Evolutionary conservation across 2,888 invertebrate species (phyloP).

Genomic region (Eudasyphora cyanicolor): DNA sequence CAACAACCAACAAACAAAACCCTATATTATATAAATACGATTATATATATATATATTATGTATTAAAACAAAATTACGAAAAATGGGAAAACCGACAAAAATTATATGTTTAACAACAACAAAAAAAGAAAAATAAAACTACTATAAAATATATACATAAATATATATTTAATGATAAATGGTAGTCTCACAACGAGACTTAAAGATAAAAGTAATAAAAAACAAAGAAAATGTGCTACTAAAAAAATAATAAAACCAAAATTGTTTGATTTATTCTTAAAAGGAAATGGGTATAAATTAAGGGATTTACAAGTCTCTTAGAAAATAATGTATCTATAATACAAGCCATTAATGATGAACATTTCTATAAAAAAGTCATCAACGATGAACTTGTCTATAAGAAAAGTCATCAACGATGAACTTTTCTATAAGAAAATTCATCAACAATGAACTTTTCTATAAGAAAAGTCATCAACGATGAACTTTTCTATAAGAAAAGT

Average conservation of each 20-base stretch:
- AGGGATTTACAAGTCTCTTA: no score
- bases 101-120: conserved; percentile 56
- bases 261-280: conserved; percentile 46
- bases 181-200: conserved; percentile 41
- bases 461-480: no score
- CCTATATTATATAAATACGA: conserved; percentile 45
- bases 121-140: conserved; percentile 24
- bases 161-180: conserved; percentile 30
- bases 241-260: conserved; percentile 29
- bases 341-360: no score
- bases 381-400: no score
- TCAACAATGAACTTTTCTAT: no score
- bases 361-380: no score
- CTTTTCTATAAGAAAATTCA: no score
- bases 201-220: conserved; percentile 49
- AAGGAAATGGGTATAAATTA: not conserved
- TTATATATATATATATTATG: conserved; percentile 36
- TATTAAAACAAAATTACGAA: conserved; percentile 56
- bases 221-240: conserved; percentile 58
- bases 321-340: no score
- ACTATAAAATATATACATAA: conserved; percentile 46
- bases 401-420: no score
- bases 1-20: conserved; percentile 22
- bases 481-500: no score
- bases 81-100: conserved; percentile 47